These are phyloP conservation scores for Pygoscelis adeliae DNA, from an alignment of 2,113 vertebrate genomes.

Conservation along the genomic window DNA sequence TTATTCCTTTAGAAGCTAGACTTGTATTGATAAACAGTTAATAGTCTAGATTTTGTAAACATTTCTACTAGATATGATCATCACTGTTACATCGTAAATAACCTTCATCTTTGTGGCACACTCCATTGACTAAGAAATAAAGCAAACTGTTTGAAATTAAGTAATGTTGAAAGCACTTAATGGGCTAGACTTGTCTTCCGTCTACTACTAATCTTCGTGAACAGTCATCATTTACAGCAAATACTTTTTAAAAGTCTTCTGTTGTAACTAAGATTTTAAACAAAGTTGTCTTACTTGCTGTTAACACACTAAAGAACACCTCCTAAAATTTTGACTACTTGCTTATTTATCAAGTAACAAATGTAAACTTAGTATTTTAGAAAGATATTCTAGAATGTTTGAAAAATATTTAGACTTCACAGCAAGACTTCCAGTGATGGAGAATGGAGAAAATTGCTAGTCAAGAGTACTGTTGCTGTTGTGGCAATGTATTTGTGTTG, in stretches of 20 bases:
- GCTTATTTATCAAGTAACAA: not conserved
- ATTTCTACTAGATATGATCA: not conserved
- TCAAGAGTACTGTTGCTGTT: not conserved
- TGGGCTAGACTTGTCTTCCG: not conserved
- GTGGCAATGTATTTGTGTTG: not conserved
- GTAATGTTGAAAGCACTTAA: not conserved
- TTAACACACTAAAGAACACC: not conserved
- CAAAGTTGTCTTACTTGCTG: not conserved
- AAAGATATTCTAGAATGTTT: not conserved
- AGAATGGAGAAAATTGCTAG: not conserved
- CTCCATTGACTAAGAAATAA: not conserved
- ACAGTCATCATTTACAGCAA: not conserved
- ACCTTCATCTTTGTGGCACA: not conserved
- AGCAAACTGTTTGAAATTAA: not conserved
- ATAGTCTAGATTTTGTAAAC: not conserved
- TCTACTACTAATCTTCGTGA: not conserved
- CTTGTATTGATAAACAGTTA: not conserved
- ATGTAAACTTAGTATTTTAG: not conserved
- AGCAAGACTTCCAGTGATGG: not conserved
- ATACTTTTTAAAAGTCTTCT: not conserved
- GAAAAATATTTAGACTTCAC: not conserved
- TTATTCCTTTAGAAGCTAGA: not conserved
- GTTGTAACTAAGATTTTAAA: not conserved
- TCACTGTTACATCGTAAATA: not conserved
- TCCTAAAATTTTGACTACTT: not conserved